phyloP scores from a whole-genome alignment of 2,113 vertebrate species.

The Lasiurus cinereus region DNA sequence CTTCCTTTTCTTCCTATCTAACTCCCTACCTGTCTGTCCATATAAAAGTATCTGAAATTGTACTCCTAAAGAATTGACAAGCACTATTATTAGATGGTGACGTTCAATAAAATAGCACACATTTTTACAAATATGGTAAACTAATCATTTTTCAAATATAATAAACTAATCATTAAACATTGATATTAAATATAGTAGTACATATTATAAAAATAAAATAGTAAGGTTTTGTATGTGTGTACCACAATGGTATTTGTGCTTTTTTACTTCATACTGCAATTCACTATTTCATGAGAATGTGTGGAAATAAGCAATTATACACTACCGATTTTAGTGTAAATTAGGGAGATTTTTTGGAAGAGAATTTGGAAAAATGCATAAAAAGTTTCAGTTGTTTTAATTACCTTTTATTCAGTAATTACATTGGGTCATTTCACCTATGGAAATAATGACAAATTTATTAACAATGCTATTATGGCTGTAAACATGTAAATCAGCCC shows the following conservation, averaged over 20 bases:
- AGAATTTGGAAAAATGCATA: neutral
- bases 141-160: neutral
- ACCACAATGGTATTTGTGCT: neutral
- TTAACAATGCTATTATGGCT: neutral
- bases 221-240: neutral
- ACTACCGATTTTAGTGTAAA: neutral
- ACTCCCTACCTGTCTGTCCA: neutral
- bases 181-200: neutral
- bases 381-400: neutral
- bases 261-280: neutral
- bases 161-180: neutral
- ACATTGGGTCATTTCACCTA: neutral
- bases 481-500: neutral
- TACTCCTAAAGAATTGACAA: neutral
- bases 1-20: neutral
- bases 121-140: constrained; percentile 3
- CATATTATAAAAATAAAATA: neutral
- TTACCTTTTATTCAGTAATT: neutral
- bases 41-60: neutral
- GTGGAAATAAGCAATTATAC: neutral
- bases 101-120: neutral
- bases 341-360: neutral
- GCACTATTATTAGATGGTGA: neutral
- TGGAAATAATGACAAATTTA: neutral
- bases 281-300: neutral